Conservation (phyloP, 2,113 vertebrate genomes). For the Oryzias melastigma region DNA sequence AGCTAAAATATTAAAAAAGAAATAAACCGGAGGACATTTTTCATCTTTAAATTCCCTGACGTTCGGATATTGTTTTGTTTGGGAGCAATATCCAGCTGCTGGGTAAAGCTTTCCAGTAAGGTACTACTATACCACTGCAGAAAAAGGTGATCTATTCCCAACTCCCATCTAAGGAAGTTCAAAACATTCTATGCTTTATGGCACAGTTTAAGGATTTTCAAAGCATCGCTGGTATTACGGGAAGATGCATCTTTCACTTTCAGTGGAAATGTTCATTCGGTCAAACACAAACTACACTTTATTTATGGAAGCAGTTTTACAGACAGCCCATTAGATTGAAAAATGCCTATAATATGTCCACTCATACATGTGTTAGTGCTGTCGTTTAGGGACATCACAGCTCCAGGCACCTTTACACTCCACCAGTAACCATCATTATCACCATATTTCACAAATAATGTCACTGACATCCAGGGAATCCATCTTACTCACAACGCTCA, state of each 20-base stretch:
- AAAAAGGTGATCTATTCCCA: too few relatives aligned
- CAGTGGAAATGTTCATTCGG: neutral
- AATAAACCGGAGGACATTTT: neutral
- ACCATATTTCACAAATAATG: constrained; percentile 19
- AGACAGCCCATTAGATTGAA: constrained; percentile 5
- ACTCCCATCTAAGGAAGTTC: too few relatives aligned
- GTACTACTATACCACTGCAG: too few relatives aligned
- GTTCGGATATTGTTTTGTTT: neutral
- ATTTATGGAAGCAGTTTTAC: constrained; percentile 6
- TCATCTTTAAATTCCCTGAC: neutral
- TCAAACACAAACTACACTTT: neutral
- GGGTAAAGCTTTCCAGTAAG: too few relatives aligned
- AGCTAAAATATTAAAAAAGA: neutral
- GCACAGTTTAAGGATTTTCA: neutral
- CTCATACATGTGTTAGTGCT: constrained; percentile 11
- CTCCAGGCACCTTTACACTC: neutral
- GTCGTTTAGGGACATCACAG: constrained; percentile 4
- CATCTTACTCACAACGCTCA: neutral
- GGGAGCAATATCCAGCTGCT: neutral
- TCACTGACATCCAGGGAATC: neutral
- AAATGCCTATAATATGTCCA: neutral
- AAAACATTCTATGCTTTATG: too few relatives aligned
- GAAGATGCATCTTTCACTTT: neutral
- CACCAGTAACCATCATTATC: constrained; percentile 23
- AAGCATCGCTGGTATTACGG: neutral